Base-by-base conservation (phyloP, 2,797 vertebrate species). In the Argyrosomus regius region DNA sequence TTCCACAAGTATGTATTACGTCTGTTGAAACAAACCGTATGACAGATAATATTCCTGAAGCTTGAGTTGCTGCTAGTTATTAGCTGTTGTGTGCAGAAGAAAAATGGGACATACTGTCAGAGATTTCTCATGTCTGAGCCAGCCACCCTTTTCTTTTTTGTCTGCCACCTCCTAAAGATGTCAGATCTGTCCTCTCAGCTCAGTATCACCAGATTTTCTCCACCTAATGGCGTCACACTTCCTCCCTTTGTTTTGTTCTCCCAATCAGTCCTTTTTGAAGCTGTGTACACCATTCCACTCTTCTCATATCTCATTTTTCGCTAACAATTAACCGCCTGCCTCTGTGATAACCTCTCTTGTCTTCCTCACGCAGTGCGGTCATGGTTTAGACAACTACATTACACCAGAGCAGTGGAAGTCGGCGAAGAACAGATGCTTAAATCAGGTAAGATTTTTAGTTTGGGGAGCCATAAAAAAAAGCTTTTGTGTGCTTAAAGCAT, bases 321-420 rank as follows among this genome's bases (percentile, higher is more conserved):
- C 3, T 3, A 67, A 52, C 80, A 59, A 79, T 81, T 74, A 70
- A 81, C 58, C 26, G 8, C 35, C n/a, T 39, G 46, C 16, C 26
- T 73, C 24, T 2, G 52, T 16, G n/a, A 59, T 49, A 71, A 56
- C n/a, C 6, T 56, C 20, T 74, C 45, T 50, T 24, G 35, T 81
- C 73, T 82, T 60, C 61, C 59, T 73, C 41, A 31, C 50, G 16
- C 81, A 91, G 92, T 84, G 83, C 81, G 50, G 49, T 66, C 86
- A 82, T 26, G 67, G 43, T 28, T 73, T 65, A 35, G 88, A 93
- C 74, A 94, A 92, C 90, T 95, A 93, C 90, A 90, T 94, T 31
- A 93, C 90, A 64, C 89, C 92, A 6, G 92, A 94, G 78, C 93
- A 93, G 86, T 94, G 92, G 92, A 39, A 75, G n/a, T 86, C 81